phyloP scores from a whole-genome alignment of 2,888 invertebrate genomes.

The Tenthredo amoena region DNA sequence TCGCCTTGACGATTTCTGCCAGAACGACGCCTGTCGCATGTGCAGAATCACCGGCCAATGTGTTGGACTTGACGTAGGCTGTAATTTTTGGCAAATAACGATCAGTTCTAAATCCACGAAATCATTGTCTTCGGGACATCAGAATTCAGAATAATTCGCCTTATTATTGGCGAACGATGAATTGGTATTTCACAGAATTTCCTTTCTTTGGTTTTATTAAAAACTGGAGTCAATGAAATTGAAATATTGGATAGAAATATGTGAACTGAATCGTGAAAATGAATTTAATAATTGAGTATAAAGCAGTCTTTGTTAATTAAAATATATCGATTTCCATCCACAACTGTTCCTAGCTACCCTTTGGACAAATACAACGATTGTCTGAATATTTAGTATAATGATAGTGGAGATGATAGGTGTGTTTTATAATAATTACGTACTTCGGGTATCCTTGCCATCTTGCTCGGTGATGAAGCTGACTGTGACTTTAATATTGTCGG shows the following conservation, averaged over 20 bases:
- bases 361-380: neutral
- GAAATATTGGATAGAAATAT: neutral
- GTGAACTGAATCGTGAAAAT: neutral
- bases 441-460: conserved; percentile 83
- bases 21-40: conserved; percentile 92
- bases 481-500: conserved; percentile 91
- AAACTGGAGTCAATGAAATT: neutral
- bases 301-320: neutral
- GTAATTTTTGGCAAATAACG: conserved; percentile 58
- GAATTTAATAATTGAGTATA: neutral
- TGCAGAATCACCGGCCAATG: conserved; percentile 87
- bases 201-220: neutral
- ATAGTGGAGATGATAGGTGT: neutral
- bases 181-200: neutral
- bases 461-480: conserved; percentile 88
- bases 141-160: neutral
- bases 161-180: neutral
- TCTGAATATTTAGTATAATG: neutral
- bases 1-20: conserved; percentile 92
- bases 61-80: conserved; percentile 94
- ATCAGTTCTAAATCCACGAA: neutral
- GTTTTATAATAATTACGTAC: conserved; percentile 75
- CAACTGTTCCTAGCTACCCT: neutral
- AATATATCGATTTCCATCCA: neutral
- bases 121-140: neutral